phyloP scores from a whole-genome alignment of 2,113 vertebrate species.

The Caracal caracal region DNA sequence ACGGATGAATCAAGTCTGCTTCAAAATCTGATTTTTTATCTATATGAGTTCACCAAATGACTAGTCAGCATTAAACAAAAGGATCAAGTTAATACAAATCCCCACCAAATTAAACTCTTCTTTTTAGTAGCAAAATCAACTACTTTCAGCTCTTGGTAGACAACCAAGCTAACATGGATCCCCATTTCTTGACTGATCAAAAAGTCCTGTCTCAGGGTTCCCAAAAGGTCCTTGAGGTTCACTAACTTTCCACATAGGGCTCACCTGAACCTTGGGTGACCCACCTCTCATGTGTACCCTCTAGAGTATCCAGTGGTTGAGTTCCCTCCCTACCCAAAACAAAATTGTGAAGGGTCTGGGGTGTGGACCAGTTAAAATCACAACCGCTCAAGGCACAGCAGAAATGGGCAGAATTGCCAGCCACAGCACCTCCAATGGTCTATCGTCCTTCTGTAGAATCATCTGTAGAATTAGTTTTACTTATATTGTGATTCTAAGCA shows the following conservation, averaged over 20 bases:
- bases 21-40: neutral
- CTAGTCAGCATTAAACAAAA: neutral
- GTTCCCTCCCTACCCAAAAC: neutral
- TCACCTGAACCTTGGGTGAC: neutral
- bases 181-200: neutral
- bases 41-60: neutral
- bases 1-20: neutral
- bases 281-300: neutral
- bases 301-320: neutral
- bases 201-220: neutral
- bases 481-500: neutral
- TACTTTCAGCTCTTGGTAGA: neutral
- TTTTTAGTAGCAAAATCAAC: neutral
- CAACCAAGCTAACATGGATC: neutral
- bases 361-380: neutral
- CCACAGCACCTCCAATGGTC: neutral
- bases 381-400: neutral
- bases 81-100: neutral
- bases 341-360: neutral
- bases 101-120: neutral
- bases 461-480: neutral
- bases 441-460: neutral
- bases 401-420: neutral
- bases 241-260: neutral
- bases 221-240: neutral